Base-by-base conservation (phyloP, 2,797 vertebrate species). In the Nothura maculosa region DNA sequence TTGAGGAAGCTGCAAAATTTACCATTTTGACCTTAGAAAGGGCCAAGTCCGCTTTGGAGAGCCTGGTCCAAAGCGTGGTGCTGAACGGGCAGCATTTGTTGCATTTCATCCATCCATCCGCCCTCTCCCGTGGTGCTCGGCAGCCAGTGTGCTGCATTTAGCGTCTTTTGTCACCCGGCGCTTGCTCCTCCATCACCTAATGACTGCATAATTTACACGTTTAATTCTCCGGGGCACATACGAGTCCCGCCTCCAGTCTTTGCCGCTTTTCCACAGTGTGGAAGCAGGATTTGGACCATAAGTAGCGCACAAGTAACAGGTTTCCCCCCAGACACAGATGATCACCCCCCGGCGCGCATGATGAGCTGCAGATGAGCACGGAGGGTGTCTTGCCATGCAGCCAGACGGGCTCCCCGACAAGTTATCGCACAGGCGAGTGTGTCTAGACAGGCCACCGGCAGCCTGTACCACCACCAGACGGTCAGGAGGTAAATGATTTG, bases 151-250 rank as follows among this genome's bases (percentile, higher is more conserved):
- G 36, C 8, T 57, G 12, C 1, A 1, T 57, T 63, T 66, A 9
- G 3, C 17, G 48, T 24, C 25, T 21, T 28, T 85, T 94, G 77
- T 57, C 57, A 64, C 48, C 18, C 38, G 25, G 3, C 30, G 20
- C 43, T 79, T 70, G 16, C 19, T 42, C 74, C 64, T 70, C 66
- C 77, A 58, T 75, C 93, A 79, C 45, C 54, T 75, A 70, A 82
- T 22, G 36, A 92, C 61, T 20, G 36, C 55, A 43, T 81, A 87
- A 21, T 87, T 93, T 90, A 68, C 89, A 70, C 69, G 9, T 91
- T 84, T 24, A 74, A 64, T 43, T 22, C 43, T 32, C 52, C 19
- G 36, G 27, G 52, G 4, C 58, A 16, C 1, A 0, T 16, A 3
- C 54, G 19, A 73, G 11, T 58, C 75, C 74, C 54, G 28, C 19